phyloP scores from a whole-genome alignment of 2,113 vertebrate genomes.

The Machaerirhynchus nigripectus region DNA sequence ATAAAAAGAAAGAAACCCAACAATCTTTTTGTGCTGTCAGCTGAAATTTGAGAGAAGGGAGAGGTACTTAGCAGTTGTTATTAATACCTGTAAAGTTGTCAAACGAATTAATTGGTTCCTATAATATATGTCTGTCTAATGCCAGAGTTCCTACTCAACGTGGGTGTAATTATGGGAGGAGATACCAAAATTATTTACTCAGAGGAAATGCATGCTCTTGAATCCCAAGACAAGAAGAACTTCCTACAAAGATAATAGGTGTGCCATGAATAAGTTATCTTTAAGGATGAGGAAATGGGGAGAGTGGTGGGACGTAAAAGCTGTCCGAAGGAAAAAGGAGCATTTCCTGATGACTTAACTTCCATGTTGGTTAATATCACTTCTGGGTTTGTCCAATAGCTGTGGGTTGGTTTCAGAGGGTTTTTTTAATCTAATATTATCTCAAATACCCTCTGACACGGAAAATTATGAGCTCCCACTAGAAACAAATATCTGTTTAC shows the following conservation, averaged over 20 bases:
- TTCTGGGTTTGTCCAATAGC: background rate
- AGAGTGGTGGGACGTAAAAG: background rate
- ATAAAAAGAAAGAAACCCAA: background rate
- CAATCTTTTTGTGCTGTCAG: background rate
- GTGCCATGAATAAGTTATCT: constrained; percentile 21
- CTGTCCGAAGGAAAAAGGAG: constrained; percentile 3
- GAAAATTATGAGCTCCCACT: background rate
- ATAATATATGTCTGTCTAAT: constrained; percentile 31
- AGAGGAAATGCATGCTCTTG: constrained; percentile 60
- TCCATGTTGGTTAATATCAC: background rate
- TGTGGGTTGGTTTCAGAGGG: background rate
- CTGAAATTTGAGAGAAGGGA: constrained; percentile 49
- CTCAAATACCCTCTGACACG: background rate
- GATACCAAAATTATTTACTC: constrained; percentile 58
- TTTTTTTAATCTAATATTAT: background rate
- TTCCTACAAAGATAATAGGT: constrained; percentile 58
- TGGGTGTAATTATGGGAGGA: constrained; percentile 61
- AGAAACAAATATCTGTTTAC: background rate
- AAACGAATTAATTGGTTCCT: constrained; percentile 41
- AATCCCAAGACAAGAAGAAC: constrained; percentile 19
- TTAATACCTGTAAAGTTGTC: constrained; percentile 33
- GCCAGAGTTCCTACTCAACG: constrained; percentile 24
- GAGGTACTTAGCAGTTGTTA: constrained; percentile 30
- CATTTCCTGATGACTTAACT: constrained; percentile 19
- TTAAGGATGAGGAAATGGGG: constrained; percentile 40